Percentiles rank a stretch among this genome's conserved stretches.
Evolutionary conservation across 2,113 vertebrate species (phyloP).

Genomic region (Nothoprocta pentlandii): DNA sequence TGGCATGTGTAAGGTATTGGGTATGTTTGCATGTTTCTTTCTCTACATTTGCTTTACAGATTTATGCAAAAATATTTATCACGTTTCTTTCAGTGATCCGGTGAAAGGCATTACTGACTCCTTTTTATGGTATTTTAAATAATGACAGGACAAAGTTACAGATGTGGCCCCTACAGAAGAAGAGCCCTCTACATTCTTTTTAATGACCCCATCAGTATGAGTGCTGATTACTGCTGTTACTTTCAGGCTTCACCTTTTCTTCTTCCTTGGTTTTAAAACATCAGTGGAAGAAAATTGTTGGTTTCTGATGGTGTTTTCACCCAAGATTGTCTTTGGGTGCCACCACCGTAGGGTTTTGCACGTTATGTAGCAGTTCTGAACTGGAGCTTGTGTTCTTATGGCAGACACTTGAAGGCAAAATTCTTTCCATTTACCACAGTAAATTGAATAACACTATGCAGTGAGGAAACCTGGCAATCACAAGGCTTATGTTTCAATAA

Average conservation of each 20-base stretch:
- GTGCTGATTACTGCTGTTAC: neutral
- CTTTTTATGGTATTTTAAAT: neutral
- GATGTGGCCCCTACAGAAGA: neutral
- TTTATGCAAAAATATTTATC: neutral
- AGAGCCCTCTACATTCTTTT: neutral
- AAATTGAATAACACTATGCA: neutral
- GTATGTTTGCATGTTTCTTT: constrained; percentile 90
- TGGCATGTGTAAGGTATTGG: constrained; percentile 99
- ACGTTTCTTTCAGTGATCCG: neutral
- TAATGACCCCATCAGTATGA: neutral
- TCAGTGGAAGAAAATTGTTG: neutral
- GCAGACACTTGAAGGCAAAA: neutral
- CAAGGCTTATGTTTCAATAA: neutral
- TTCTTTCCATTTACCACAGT: neutral
- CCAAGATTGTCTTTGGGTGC: neutral
- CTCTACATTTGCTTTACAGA: constrained; percentile 55
- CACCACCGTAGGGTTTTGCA: neutral
- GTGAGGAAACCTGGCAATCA: neutral
- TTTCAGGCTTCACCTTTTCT: neutral
- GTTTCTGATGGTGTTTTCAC: neutral
- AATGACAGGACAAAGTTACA: neutral
- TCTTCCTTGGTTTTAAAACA: neutral
- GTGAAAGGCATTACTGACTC: neutral
- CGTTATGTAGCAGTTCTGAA: neutral
- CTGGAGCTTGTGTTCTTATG: neutral